Evolutionary conservation across 2,113 vertebrate genomes (phyloP).

Genomic region (Melanerpes formicivorus): DNA sequence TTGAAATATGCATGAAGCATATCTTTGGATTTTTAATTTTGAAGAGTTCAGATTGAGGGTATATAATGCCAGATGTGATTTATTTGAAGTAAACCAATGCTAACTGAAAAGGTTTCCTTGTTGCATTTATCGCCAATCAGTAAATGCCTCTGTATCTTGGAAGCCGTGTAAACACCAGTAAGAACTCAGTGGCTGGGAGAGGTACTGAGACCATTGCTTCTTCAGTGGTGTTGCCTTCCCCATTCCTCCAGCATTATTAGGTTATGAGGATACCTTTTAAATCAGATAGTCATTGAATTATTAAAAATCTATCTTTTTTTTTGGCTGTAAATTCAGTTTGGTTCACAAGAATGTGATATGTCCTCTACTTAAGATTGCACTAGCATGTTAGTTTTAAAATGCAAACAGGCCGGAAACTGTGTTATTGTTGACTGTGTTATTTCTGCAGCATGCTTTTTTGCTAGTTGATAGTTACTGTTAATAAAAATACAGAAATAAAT

Average conservation of each 20-base stretch:
- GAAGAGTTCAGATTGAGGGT: background rate
- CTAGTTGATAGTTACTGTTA: background rate
- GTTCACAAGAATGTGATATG: background rate
- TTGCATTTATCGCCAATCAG: background rate
- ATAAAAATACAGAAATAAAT: background rate
- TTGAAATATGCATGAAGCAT: background rate
- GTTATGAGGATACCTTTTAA: background rate
- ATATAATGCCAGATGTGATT: background rate
- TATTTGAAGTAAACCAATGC: background rate
- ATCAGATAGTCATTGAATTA: background rate
- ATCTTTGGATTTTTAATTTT: background rate
- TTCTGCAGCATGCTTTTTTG: fast-evolving
- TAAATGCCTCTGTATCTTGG: background rate
- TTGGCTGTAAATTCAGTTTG: background rate
- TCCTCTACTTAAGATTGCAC: background rate
- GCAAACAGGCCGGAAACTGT: background rate
- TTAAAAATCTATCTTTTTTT: background rate
- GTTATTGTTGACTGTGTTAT: background rate
- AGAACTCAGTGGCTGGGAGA: background rate
- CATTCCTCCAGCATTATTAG: background rate
- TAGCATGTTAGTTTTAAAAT: background rate
- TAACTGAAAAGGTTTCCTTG: background rate
- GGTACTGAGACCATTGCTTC: background rate
- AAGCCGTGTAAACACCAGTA: background rate
- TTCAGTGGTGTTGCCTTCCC: background rate